Evolutionary conservation across 2,113 vertebrate genomes (phyloP).

Genomic region (Periophthalmodon schlosseri): DNA sequence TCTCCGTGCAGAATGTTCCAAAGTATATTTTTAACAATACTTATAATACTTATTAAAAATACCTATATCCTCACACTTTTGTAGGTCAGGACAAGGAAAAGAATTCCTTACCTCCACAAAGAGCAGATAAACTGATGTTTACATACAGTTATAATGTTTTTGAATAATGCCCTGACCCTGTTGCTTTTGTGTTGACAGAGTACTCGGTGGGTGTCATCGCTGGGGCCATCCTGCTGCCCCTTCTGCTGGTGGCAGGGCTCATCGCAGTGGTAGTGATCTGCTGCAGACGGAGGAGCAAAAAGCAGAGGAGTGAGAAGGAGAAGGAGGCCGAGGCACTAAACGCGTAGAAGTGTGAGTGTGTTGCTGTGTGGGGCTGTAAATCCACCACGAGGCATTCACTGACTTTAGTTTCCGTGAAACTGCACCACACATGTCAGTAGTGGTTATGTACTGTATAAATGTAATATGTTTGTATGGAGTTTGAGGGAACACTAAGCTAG

Average conservation of each 20-base stretch:
- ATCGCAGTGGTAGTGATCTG: constrained; percentile 70
- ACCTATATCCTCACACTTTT: no score
- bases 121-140: no score
- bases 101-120: no score
- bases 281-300: constrained; percentile 70
- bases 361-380: background rate
- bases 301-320: background rate
- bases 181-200: constrained; percentile 51
- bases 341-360: constrained; percentile 34
- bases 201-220: constrained; percentile 76
- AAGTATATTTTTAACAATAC: no score
- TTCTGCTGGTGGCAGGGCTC: constrained; percentile 65
- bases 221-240: constrained; percentile 62
- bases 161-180: background rate
- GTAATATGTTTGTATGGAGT: background rate
- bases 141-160: no score
- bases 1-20: no score
- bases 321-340: constrained; percentile 70
- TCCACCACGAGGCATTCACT: background rate
- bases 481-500: background rate
- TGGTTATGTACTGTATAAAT: no score
- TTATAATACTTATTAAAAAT: no score
- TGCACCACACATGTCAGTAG: constrained; percentile 18
- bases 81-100: no score
- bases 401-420: constrained; percentile 83